A percentile compares a stretch with the other conserved stretches of the same genome.
These are phyloP conservation scores for Holacanthus passer DNA, from an alignment of 2,113 vertebrate species.

Conservation along the genomic window DNA sequence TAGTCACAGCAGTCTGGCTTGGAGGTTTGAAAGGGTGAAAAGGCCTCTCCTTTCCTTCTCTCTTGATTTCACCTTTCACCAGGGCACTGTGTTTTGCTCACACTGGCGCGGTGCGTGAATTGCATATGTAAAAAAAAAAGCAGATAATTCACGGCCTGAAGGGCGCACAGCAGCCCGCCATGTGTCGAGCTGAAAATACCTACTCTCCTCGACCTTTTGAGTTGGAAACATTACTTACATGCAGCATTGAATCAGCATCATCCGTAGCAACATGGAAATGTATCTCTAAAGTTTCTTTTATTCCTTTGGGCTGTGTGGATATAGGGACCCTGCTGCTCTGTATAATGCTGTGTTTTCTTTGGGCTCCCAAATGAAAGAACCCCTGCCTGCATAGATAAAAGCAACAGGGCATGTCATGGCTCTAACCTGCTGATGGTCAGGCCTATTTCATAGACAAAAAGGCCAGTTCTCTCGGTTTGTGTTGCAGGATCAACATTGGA, in stretches of 20 bases:
- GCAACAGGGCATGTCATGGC: neutral
- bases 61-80: conserved; percentile 9
- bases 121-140: neutral
- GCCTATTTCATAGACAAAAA: neutral
- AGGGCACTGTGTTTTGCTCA: neutral
- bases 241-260: neutral
- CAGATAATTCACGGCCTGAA: conserved; percentile 14
- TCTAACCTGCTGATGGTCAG: neutral
- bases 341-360: neutral
- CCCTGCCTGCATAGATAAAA: neutral
- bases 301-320: neutral
- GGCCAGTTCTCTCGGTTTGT: neutral
- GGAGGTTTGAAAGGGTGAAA: neutral
- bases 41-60: neutral
- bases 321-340: neutral
- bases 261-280: neutral
- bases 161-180: neutral
- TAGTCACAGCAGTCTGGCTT: neutral
- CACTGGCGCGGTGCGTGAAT: neutral
- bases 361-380: neutral
- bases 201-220: neutral
- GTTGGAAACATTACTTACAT: conserved; percentile 8
- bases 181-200: conserved; percentile 22
- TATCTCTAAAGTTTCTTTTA: neutral
- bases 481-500: neutral